phyloP scores from a whole-genome alignment of 2,888 invertebrate genomes.

The Teleiodes luculella region DNA sequence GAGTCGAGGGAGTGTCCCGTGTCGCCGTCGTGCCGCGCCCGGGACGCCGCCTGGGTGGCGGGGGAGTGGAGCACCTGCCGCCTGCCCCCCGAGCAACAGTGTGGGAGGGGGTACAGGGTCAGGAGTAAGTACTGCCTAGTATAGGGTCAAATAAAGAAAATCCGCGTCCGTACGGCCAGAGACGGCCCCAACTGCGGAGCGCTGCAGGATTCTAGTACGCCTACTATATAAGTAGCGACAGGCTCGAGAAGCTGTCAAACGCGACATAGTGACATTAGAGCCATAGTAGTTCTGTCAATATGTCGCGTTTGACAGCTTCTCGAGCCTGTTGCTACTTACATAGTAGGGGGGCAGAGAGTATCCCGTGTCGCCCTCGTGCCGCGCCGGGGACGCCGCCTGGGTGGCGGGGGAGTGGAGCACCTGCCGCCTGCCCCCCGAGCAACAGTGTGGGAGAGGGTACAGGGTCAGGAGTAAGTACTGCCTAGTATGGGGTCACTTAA shows the following conservation, averaged over 20 bases:
- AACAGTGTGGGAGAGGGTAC: slow-evolving; percentile 70
- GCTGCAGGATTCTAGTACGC: slow-evolving; percentile 55
- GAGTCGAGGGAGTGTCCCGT: slow-evolving; percentile 73
- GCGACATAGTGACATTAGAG: no score
- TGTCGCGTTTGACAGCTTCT: no score
- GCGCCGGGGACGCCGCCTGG: slow-evolving; percentile 62
- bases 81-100: slow-evolving; percentile 63
- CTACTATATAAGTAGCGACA: not conserved
- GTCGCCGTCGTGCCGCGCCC: slow-evolving; percentile 53
- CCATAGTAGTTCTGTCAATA: no score
- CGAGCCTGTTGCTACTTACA: no score
- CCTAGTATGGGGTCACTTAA: no score
- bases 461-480: slow-evolving; percentile 67
- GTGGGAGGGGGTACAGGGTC: slow-evolving; percentile 70
- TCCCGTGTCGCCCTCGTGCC: slow-evolving; percentile 58
- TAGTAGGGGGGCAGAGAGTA: slow-evolving; percentile 62
- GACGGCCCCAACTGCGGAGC: slow-evolving; percentile 75
- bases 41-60: slow-evolving; percentile 64
- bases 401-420: slow-evolving; percentile 74
- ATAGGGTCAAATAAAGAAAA: slow-evolving; percentile 32
- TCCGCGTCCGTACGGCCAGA: slow-evolving; percentile 70
- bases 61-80: slow-evolving; percentile 77
- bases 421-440: slow-evolving; percentile 68
- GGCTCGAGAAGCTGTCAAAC: no score
- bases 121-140: slow-evolving; percentile 54